Conservation (phyloP, 2,888 invertebrate genomes). For the Rhyacophila evoluta region DNA sequence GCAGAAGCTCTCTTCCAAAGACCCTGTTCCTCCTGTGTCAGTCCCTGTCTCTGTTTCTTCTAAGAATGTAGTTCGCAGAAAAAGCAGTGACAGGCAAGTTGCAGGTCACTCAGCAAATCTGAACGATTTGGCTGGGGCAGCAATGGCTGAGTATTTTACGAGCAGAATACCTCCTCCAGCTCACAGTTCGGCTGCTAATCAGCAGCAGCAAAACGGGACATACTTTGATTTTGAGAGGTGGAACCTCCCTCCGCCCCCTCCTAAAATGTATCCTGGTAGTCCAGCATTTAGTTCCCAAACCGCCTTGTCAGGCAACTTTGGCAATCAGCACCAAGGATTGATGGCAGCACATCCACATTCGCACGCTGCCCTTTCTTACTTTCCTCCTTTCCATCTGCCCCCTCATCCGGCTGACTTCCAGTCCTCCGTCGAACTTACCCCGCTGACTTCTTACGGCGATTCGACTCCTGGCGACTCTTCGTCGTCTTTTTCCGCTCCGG, state of each 20-base stretch:
- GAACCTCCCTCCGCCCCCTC: constrained; percentile 78
- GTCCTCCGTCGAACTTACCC: constrained; percentile 75
- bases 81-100: constrained; percentile 73
- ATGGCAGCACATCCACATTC: constrained; percentile 75
- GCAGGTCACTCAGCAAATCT: constrained; percentile 63
- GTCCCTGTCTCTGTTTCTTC: constrained; percentile 59
- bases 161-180: constrained; percentile 80
- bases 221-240: constrained; percentile 87
- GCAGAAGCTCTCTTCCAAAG: constrained; percentile 62
- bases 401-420: constrained; percentile 77
- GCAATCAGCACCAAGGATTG: constrained; percentile 75
- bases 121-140: constrained; percentile 69
- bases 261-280: constrained; percentile 76
- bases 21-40: constrained; percentile 58
- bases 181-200: constrained; percentile 73
- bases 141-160: constrained; percentile 70
- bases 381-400: constrained; percentile 81
- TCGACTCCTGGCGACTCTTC: constrained; percentile 72
- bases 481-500: constrained; percentile 65
- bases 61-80: constrained; percentile 63
- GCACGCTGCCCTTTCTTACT: constrained; percentile 78
- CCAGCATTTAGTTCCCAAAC: constrained; percentile 72
- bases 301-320: constrained; percentile 69
- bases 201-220: constrained; percentile 74
- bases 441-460: constrained; percentile 71